A percentile compares a stretch with the other conserved stretches of the same genome.
These are phyloP conservation scores for Tautogolabrus adspersus DNA, from an alignment of 2,113 vertebrate genomes.

Conservation along the genomic window DNA sequence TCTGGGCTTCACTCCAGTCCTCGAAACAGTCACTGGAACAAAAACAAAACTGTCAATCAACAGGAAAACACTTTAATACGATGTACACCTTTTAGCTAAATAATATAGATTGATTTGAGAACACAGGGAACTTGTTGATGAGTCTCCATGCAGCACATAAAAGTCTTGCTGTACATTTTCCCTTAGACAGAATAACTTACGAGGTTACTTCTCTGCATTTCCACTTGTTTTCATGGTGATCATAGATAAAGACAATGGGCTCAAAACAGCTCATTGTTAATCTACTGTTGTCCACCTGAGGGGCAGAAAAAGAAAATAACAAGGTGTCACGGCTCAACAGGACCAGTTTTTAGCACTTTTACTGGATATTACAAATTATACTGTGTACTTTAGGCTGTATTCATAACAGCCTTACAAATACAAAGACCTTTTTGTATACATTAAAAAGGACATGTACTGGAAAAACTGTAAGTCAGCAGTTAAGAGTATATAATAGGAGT, in stretches of 20 bases:
- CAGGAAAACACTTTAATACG: not conserved
- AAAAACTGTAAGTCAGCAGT: too few species aligned
- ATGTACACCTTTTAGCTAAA: not conserved
- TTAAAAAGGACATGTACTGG: too few species aligned
- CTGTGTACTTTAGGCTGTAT: too few species aligned
- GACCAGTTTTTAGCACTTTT: too few species aligned
- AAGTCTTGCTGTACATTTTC: not conserved
- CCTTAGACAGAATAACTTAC: conserved; percentile 83
- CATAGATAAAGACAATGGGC: conserved; percentile 91
- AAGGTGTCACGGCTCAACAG: not conserved
- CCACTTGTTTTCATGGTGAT: conserved; percentile 97
- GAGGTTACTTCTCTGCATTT: conserved; percentile 90
- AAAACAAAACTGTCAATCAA: not conserved
- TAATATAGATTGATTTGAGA: conserved; percentile 12
- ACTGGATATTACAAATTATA: too few species aligned
- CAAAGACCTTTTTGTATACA: too few species aligned
- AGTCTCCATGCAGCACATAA: not conserved
- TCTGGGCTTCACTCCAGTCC: conserved; percentile 95
- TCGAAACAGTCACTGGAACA: conserved; percentile 91
- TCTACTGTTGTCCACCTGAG: conserved; percentile 92
- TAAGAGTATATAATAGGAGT: too few species aligned
- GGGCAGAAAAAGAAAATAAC: not conserved
- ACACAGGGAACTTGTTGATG: not conserved
- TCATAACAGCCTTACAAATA: too few species aligned
- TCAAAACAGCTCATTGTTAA: conserved; percentile 91